phyloP scores from a whole-genome alignment of 2,113 vertebrate genomes.

The Sylvia atricapilla region DNA sequence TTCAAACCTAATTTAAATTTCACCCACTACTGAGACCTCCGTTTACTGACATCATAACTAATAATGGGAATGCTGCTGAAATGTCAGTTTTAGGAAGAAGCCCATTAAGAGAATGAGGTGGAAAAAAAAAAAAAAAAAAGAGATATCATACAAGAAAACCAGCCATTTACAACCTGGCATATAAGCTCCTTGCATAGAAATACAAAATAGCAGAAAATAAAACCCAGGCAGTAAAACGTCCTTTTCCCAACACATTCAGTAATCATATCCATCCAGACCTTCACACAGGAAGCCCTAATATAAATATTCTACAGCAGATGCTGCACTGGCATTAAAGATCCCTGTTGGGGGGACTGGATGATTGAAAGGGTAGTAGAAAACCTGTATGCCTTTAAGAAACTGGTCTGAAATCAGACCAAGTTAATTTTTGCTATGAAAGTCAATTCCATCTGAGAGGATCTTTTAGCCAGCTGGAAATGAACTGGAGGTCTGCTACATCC shows the following conservation, averaged over 20 bases:
- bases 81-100: slow-evolving; percentile 61
- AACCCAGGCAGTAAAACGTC: slow-evolving; percentile 52
- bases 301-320: slow-evolving; percentile 52
- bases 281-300: slow-evolving; percentile 35
- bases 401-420: slow-evolving; percentile 41
- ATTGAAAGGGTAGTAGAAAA: slow-evolving; percentile 47
- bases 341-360: slow-evolving; percentile 32
- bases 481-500: slow-evolving; percentile 3
- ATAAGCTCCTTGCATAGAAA: slow-evolving; percentile 59
- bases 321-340: slow-evolving; percentile 41
- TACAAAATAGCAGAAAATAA: slow-evolving; percentile 65
- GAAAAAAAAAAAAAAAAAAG: slow-evolving; percentile 36
- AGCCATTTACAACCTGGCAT: slow-evolving; percentile 64
- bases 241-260: slow-evolving; percentile 24
- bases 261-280: slow-evolving; percentile 52
- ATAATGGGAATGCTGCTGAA: slow-evolving; percentile 67
- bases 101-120: slow-evolving; percentile 51
- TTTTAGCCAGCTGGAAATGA: slow-evolving; percentile 46
- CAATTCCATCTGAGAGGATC: slow-evolving; percentile 25
- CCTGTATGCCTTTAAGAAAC: slow-evolving; percentile 34
- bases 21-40: slow-evolving; percentile 60
- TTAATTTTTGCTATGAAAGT: slow-evolving; percentile 27
- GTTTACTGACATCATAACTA: slow-evolving; percentile 67
- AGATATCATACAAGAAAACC: slow-evolving; percentile 64
- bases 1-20: slow-evolving; percentile 70